Evolutionary conservation across 2,797 vertebrate genomes (phyloP).

Genomic region (Garrulus glandarius): DNA sequence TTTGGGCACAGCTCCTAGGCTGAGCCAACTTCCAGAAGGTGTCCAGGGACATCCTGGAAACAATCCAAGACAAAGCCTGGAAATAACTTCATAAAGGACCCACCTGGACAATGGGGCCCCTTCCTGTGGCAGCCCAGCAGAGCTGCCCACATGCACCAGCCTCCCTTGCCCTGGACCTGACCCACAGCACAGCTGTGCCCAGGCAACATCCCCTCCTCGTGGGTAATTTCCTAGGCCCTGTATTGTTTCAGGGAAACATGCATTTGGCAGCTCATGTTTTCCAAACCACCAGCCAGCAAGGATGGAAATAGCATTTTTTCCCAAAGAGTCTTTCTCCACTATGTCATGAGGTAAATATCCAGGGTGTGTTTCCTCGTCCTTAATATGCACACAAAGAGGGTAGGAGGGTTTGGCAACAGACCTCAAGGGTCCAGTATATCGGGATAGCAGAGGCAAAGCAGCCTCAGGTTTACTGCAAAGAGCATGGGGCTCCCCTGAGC

Average conservation of each 20-base stretch:
- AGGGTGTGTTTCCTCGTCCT: slow-evolving; percentile 19
- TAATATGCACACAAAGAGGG: background rate
- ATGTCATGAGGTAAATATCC: slow-evolving; percentile 19
- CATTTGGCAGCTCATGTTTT: background rate
- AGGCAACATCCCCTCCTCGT: background rate
- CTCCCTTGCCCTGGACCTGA: background rate
- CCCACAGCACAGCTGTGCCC: background rate
- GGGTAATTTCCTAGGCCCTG: background rate
- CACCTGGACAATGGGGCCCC: background rate
- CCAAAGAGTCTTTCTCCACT: background rate
- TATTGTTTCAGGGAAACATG: background rate
- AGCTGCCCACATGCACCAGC: fast-evolving
- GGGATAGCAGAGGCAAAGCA: background rate
- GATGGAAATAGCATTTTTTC: background rate
- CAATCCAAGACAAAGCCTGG: background rate
- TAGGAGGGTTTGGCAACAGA: background rate
- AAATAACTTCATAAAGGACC: background rate
- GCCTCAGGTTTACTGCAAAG: background rate
- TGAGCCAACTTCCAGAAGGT: background rate
- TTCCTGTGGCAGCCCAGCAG: background rate
- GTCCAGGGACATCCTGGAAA: background rate
- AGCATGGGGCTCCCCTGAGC: background rate
- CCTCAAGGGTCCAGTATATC: background rate
- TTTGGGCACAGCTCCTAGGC: background rate
- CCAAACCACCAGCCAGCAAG: background rate